A percentile compares a stretch with the other conserved stretches of the same genome.
phyloP scores from a whole-genome alignment of 2,113 vertebrate species.

The Lonchura striata region DNA sequence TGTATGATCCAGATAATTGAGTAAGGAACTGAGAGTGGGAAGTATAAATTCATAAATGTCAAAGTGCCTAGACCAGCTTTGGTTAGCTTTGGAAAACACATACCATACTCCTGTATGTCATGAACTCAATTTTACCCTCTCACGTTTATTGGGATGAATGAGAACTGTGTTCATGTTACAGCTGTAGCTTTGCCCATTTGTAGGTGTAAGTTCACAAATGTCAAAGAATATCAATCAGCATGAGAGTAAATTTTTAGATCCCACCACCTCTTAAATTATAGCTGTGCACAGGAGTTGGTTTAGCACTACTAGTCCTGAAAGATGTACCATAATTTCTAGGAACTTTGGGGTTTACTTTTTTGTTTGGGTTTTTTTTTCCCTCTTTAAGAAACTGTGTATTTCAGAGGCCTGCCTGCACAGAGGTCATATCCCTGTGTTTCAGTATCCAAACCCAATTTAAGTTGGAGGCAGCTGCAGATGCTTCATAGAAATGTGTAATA shows the following conservation, averaged over 20 bases:
- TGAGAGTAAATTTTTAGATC: not conserved
- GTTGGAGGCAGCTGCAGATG: not conserved
- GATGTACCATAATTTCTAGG: not conserved
- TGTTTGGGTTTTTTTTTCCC: rapidly evolving
- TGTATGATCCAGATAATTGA: not conserved
- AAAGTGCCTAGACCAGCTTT: not conserved
- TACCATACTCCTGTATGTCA: not conserved
- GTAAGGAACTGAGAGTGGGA: not conserved
- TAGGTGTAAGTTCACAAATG: not conserved
- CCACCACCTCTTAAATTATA: not conserved
- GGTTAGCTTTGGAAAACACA: not conserved
- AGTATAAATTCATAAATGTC: not conserved
- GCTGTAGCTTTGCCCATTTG: not conserved
- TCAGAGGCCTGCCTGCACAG: not conserved
- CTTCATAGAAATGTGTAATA: not conserved
- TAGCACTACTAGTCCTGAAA: not conserved
- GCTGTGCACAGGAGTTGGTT: not conserved
- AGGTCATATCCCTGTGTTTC: not conserved
- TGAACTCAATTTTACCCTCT: not conserved
- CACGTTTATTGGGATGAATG: not conserved
- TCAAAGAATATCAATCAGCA: not conserved
- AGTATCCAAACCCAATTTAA: not conserved
- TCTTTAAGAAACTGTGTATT: not conserved
- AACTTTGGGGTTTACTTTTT: not conserved
- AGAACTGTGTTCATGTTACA: not conserved